phyloP scores from a whole-genome alignment of 1,140 invertebrate genomes.

The Helicorthomorpha holstii region DNA sequence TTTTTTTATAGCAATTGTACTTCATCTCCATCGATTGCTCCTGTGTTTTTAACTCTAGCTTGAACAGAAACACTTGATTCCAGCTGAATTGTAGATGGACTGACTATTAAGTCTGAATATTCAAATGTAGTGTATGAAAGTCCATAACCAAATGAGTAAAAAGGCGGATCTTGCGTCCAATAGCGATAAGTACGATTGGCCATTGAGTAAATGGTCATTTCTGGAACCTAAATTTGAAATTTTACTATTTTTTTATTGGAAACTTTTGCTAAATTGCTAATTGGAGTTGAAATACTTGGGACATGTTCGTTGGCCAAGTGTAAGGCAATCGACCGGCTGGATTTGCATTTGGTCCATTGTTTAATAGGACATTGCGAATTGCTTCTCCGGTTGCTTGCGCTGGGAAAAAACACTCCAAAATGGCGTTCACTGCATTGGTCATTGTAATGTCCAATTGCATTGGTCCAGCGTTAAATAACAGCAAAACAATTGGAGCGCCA shows the following conservation, averaged over 20 bases:
- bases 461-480: conserved; percentile 21
- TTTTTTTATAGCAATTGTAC: conserved; percentile 8
- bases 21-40: conserved; percentile 17
- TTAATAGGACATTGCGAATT: conserved; percentile 15
- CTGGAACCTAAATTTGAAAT: conserved; percentile 15
- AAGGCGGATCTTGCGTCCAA: conserved; percentile 14
- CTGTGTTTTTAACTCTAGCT: conserved; percentile 17
- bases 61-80: conserved; percentile 12
- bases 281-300: conserved; percentile 7
- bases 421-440: conserved; percentile 13
- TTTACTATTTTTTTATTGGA: not conserved
- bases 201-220: conserved; percentile 24
- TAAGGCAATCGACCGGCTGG: conserved; percentile 20
- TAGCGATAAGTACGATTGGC: conserved; percentile 22
- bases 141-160: conserved; percentile 25
- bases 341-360: conserved; percentile 13
- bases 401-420: conserved; percentile 22
- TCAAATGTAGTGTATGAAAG: conserved; percentile 22
- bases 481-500: conserved; percentile 14
- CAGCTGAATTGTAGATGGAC: conserved; percentile 10
- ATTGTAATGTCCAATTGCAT: conserved; percentile 17
- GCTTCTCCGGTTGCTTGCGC: conserved; percentile 22
- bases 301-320: conserved; percentile 17
- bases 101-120: conserved; percentile 15
- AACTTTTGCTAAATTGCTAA: too few species aligned